Evolutionary conservation across 2,113 vertebrate species (phyloP), one percentile per base, ranked within the genome.

Genomic region (Phycodurus eques): DNA sequence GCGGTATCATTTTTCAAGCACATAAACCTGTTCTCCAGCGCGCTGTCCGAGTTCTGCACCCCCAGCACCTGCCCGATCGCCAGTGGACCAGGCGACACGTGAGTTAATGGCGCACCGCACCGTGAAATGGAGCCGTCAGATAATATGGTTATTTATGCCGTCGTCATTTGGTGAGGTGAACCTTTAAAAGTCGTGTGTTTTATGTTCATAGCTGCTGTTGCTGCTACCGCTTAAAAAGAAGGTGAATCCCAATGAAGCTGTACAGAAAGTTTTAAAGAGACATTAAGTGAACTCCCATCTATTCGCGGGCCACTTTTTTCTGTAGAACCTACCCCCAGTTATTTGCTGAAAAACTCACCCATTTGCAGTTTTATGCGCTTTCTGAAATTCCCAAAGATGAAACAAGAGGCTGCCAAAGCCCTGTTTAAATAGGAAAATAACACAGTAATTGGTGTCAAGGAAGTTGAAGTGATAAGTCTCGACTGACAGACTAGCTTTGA

Each of bases 1-100:
- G 93, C 93, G 0, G 86, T 93, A 69, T 90, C 90, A 0, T 94
- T 94, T 88, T 94, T 94, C 88, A 93, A 94, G 80, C 89, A 94
- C 20, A 91, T 92, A 82, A 94, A 92, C 76, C 80, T 94, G 79
- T 84, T 94, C 81, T 92, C 89, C 49, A 93, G 93, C 15, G 89
- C 92, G 0, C 72, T 94, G 67, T 94, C 92, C 0, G 93, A 94
- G 74, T 92, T 90, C 87, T 94, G 93, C 87, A 92, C 93, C 20
- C 85, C 86, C 54, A 88, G 75, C 61, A 90, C 88, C 77, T 94
- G 93, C 72, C 93, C 93, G 4, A 89, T 86, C 8, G 90, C 92
- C 72, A 90, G 81, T 66, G 92, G 91, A 73, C 92, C 92, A 2
- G 88, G 85, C 78, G 91, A 93, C 79, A 86, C 35, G 93, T 94